These are phyloP conservation scores for Pterophyllum scalare DNA, from an alignment of 2,113 vertebrate genomes.

Conservation along the genomic window DNA sequence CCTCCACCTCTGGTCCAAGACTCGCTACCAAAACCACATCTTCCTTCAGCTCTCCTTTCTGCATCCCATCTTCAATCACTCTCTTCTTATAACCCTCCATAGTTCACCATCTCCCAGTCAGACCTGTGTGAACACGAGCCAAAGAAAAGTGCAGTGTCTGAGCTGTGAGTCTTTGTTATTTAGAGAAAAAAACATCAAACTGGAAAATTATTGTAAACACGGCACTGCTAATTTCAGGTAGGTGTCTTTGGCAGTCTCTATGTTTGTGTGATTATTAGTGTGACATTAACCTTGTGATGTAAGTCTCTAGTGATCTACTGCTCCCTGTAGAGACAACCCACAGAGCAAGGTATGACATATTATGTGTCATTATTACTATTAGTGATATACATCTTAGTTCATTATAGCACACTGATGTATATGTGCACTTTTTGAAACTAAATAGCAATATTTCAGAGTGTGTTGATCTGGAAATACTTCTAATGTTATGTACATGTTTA, in stretches of 20 bases:
- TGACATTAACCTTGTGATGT: conserved; percentile 20
- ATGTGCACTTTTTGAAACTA: neutral
- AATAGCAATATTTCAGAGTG: neutral
- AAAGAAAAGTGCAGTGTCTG: neutral
- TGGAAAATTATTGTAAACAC: neutral
- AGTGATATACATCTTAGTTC: neutral
- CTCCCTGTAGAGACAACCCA: conserved; percentile 23
- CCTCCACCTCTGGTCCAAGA: conserved; percentile 25
- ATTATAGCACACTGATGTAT: neutral
- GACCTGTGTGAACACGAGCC: conserved; percentile 1
- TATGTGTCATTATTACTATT: neutral
- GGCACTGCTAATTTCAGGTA: neutral
- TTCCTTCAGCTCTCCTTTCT: conserved; percentile 46
- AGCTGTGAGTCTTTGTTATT: neutral
- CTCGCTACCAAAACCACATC: conserved; percentile 1
- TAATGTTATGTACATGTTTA: neutral
- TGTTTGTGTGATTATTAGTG: conserved; percentile 13
- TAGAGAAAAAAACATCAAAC: neutral
- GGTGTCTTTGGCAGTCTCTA: neutral
- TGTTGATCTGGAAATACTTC: neutral
- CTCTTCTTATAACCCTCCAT: conserved; percentile 49
- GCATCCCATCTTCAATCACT: conserved; percentile 16
- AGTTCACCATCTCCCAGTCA: neutral
- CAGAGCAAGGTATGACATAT: conserved; percentile 1
- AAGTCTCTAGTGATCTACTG: conserved; percentile 34